phyloP scores from a whole-genome alignment of 2,113 vertebrate genomes.

The Chroicocephalus ridibundus region DNA sequence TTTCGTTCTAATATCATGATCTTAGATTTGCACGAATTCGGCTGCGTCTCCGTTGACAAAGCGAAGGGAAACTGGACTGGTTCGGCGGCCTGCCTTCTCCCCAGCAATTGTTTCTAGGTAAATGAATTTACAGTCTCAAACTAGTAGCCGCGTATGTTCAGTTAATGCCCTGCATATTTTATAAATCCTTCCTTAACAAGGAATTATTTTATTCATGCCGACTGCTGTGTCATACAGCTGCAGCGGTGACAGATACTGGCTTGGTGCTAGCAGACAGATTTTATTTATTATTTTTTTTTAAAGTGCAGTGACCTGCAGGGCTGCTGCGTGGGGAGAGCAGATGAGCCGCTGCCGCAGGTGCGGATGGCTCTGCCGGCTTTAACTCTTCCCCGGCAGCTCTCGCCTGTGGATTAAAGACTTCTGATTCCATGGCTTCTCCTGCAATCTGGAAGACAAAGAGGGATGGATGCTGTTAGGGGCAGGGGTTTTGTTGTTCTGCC shows the following conservation, averaged over 20 bases:
- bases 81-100: not conserved
- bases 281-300: not conserved
- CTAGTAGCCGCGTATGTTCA: not conserved
- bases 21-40: not conserved
- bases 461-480: slow-evolving; percentile 8
- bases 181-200: slow-evolving; percentile 44
- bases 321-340: not conserved
- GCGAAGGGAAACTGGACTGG: not conserved
- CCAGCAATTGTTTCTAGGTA: not conserved
- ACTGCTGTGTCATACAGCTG: slow-evolving; percentile 33
- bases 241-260: not conserved
- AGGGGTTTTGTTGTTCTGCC: slow-evolving; percentile 44
- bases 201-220: not conserved
- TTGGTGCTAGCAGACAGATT: not conserved
- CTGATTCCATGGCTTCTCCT: not conserved
- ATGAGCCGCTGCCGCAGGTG: slow-evolving; percentile 25
- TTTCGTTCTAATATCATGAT: fast-evolving
- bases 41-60: fast-evolving
- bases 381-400: slow-evolving; percentile 6
- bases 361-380: not conserved
- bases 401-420: not conserved
- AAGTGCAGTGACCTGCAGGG: slow-evolving; percentile 15
- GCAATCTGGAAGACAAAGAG: slow-evolving; percentile 36
- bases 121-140: not conserved
- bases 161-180: slow-evolving; percentile 28